Base-by-base conservation (phyloP, 2,113 vertebrate genomes). In the Gracilinanus agilis region DNA sequence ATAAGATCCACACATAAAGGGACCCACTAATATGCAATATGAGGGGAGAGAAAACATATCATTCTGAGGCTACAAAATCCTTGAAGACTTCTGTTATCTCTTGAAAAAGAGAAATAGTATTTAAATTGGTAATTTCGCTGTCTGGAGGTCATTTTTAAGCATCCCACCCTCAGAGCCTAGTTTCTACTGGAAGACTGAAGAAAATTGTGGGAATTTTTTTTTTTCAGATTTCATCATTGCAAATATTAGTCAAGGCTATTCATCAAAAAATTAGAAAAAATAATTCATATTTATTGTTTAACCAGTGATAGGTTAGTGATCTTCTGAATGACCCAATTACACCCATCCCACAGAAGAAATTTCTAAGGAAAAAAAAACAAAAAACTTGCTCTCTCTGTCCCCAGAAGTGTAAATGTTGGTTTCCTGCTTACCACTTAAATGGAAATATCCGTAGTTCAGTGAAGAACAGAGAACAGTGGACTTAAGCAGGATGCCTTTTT, bases 381-480 rank as follows among this genome's bases (percentile, higher is more conserved):
- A 40, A 34, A 75, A 40, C 23, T 19, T 83, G 23, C 67, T 83
- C n/a, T 83, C n/a, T 83, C 67, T 83, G 19, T 95, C 93, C 75
- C 92, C 67, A 88, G 58, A n/a, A 34, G 24, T 92, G 23, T 40
- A n/a, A 49, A 89, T 90, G 55, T 75, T 94, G 93, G 90, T 89
- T 24, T 0, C 0, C 3, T 58, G 93, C 53, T 92, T 27, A 93
- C 34, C 55, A 54, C 94, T 95, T 54, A 55, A 93, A 75, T 10
- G 44, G 55, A 23, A 25, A 0, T 61, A 67, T 19, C 44, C 3
- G 54, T 53, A 16, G 16, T 93, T 19, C 3, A n/a, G 53, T 90
- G 90, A 93, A 93, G 9, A 96, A 67, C 29, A 24, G 25, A 44
- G 92, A 96, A 96, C 0, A 3, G 94, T 92, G 24, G 54, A 12